Base-by-base conservation (phyloP, 2,797 vertebrate species). In the Darevskia mixta region DNA sequence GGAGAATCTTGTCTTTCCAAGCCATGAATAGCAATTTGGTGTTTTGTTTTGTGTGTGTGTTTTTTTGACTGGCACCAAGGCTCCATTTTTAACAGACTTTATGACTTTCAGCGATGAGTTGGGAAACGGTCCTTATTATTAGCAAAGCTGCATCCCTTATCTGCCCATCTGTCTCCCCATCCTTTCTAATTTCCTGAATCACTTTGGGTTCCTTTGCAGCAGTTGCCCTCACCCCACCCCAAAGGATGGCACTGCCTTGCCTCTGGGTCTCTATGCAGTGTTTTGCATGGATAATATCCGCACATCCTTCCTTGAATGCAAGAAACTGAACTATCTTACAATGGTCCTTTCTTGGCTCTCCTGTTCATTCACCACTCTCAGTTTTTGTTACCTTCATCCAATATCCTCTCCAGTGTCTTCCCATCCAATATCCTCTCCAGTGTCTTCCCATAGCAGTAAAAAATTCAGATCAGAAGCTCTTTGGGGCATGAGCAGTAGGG, bases 1-100 rank as follows among this genome's bases (percentile, higher is more conserved):
- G 94, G 87, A 85, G 76, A 90, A 90, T 79, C 87, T 88, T 92
- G 90, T 90, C 89, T 92, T 93, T 91, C 85, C 83, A 91, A 79
- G 88, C 87, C 85, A 83, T 92, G 91, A 92, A 94, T 90, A 90
- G 86, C 79, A 75, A 82, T 88, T 84, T 88, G n/a, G 32, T 86
- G 71, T 66, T 64, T n/a, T 20, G 18, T 55, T 83, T 79, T 77
- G 6, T 55, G 80, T 76, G 66, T 72, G n/a, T 75, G 2, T 35
- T 18, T 72, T 72, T 41, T 9, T 72, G 83, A 80, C 72, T 88
- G 79, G 61, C 78, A 81, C 83, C 69, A 85, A 88, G 67, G 71
- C 82, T 77, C 83, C 58, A 67, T 86, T 86, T 72, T 55, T 72
- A 82, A 85, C 38, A 92, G 88, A 86, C 45, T 88, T 88, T 83